Evolutionary conservation across 2,113 vertebrate genomes (phyloP).

Genomic region (Tauraco erythrolophus): DNA sequence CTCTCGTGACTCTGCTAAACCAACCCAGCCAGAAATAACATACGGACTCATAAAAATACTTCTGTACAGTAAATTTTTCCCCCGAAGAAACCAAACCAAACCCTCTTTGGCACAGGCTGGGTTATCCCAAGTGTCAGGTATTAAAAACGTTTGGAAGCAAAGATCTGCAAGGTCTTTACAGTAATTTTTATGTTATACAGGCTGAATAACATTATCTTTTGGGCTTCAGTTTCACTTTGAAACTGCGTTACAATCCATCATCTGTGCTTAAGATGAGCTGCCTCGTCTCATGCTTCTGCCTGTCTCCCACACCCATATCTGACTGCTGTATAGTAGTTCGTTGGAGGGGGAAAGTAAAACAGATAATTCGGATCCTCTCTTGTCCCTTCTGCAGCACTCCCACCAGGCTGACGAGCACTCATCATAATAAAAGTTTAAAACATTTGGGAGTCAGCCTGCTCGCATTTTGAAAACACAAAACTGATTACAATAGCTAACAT

Average conservation of each 20-base stretch:
- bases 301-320: neutral
- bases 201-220: neutral
- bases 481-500: neutral
- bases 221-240: neutral
- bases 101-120: neutral
- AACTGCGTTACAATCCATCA: neutral
- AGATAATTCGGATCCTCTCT: fast-evolving
- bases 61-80: neutral
- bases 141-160: neutral
- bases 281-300: neutral
- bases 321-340: neutral
- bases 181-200: neutral
- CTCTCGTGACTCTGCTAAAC: neutral
- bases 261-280: neutral
- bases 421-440: neutral
- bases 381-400: fast-evolving
- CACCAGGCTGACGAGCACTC: neutral
- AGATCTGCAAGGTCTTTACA: neutral
- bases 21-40: neutral
- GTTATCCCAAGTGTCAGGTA: neutral
- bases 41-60: neutral
- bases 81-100: fast-evolving
- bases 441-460: neutral
- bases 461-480: neutral
- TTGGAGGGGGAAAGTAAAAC: fast-evolving